phyloP scores from a whole-genome alignment of 1,140 invertebrate species.

The Reticulitermes speratus region DNA sequence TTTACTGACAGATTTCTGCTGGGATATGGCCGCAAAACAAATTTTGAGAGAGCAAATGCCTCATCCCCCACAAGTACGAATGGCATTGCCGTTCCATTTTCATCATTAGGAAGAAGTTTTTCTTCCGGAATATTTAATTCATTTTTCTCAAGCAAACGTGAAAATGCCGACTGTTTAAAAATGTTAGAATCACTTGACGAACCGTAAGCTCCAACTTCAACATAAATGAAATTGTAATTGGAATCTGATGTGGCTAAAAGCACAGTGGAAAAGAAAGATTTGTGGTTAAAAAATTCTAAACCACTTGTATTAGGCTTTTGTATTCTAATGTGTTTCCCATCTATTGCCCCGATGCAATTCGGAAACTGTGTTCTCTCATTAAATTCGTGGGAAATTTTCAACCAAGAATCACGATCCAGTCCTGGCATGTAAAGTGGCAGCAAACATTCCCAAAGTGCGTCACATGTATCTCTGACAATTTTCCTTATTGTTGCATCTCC shows the following conservation, averaged over 20 bases:
- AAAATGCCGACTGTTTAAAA: constrained; percentile 40
- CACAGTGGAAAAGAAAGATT: constrained; percentile 44
- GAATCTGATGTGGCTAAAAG: constrained; percentile 46
- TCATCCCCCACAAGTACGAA: constrained; percentile 38
- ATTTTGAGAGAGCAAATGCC: constrained; percentile 39
- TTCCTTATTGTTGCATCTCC: background rate
- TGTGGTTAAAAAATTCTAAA: constrained; percentile 43
- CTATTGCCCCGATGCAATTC: constrained; percentile 38
- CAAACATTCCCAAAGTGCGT: constrained; percentile 17
- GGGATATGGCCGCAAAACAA: constrained; percentile 46
- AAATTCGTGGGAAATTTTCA: constrained; percentile 21
- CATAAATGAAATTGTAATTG: constrained; percentile 38
- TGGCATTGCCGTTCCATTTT: constrained; percentile 36
- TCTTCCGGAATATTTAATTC: background rate
- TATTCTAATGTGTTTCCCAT: constrained; percentile 45
- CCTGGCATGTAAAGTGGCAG: constrained; percentile 20
- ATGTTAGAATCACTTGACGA: constrained; percentile 45
- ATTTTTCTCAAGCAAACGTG: background rate
- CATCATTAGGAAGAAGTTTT: background rate
- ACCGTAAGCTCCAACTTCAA: constrained; percentile 47
- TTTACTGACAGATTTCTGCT: constrained; percentile 39
- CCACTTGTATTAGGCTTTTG: constrained; percentile 38
- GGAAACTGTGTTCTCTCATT: constrained; percentile 27
- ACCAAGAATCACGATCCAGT: constrained; percentile 27
- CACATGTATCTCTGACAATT: background rate